A percentile compares a stretch with the other conserved stretches of the same genome.
Evolutionary conservation across 1,140 invertebrate genomes (phyloP).

Genomic region (Drosophila elegans): DNA sequence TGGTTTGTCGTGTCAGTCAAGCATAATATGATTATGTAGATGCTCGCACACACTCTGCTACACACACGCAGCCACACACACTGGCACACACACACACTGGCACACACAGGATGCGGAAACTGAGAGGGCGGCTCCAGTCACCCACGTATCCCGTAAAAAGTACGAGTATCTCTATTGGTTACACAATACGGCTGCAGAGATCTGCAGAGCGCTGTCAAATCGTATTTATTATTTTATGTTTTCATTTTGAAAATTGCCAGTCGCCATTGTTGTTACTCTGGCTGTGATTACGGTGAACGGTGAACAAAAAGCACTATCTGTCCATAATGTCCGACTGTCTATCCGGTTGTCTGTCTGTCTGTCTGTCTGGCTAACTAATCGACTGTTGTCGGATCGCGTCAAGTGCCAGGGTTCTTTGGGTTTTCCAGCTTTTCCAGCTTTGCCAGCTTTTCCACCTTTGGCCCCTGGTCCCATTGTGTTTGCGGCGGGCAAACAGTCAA

Average conservation of each 20-base stretch:
- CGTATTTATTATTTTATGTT: conserved; percentile 83
- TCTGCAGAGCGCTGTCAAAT: conserved; percentile 66
- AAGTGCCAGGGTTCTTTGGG: conserved; percentile 59
- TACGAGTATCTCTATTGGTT: conserved; percentile 52
- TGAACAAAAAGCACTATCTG: conserved; percentile 78
- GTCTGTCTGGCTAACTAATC: conserved; percentile 60
- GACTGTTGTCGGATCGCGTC: conserved; percentile 78
- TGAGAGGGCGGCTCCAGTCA: not conserved
- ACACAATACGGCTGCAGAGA: conserved; percentile 13
- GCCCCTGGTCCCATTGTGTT: conserved; percentile 38
- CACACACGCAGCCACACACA: conserved; percentile 25
- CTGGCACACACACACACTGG: conserved; percentile 2
- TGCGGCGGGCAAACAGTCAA: conserved; percentile 47
- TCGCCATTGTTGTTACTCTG: conserved; percentile 38
- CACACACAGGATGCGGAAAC: conserved; percentile 33
- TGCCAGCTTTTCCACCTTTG: conserved; percentile 2
- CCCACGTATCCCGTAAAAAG: conserved; percentile 31
- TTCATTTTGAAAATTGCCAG: conserved; percentile 81
- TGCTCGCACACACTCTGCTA: conserved; percentile 41
- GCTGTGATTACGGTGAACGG: conserved; percentile 75
- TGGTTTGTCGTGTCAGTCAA: conserved; percentile 81
- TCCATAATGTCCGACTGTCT: conserved; percentile 65
- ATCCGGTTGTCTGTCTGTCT: conserved; percentile 35
- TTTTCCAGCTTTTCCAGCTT: conserved; percentile 14
- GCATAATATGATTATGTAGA: conserved; percentile 83